These are phyloP conservation scores for Sesamia nonagrioides DNA, from an alignment of 1,140 invertebrate genomes.

Conservation along the genomic window DNA sequence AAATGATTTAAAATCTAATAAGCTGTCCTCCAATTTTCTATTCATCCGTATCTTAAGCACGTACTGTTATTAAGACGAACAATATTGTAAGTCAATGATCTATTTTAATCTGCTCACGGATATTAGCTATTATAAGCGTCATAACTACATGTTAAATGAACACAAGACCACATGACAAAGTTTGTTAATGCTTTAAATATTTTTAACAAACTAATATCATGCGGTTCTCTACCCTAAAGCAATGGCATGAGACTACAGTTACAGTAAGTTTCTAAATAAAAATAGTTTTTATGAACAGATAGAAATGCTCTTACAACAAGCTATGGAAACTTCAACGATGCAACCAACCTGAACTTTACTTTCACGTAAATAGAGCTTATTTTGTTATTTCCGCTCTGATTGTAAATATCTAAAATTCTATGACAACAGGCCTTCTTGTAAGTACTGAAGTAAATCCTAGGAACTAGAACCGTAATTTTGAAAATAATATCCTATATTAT, in stretches of 20 bases:
- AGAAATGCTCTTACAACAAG: not conserved
- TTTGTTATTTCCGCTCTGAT: not conserved
- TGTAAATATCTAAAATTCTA: not conserved
- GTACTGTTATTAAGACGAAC: constrained; percentile 27
- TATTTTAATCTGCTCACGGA: constrained; percentile 17
- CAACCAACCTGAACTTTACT: not conserved
- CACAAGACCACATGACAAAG: constrained; percentile 18
- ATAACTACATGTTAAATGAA: constrained; percentile 29
- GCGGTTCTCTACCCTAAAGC: constrained; percentile 19
- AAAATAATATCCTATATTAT: not conserved
- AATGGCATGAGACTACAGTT: constrained; percentile 52
- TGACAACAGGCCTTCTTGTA: not conserved
- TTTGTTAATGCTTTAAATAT: constrained; percentile 7
- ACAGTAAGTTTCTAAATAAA: constrained; percentile 38
- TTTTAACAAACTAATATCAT: constrained; percentile 32
- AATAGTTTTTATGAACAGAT: not conserved
- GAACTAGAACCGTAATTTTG: not conserved
- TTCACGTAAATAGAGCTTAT: not conserved
- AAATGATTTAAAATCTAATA: no score
- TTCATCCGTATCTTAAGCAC: not conserved
- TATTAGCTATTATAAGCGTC: constrained; percentile 42
- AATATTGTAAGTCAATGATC: constrained; percentile 35
- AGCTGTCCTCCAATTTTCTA: not conserved
- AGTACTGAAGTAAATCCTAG: not conserved
- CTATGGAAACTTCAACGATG: constrained; percentile 7